Conservation (phyloP, 2,113 vertebrate species). For the Fukomys damarensis region DNA sequence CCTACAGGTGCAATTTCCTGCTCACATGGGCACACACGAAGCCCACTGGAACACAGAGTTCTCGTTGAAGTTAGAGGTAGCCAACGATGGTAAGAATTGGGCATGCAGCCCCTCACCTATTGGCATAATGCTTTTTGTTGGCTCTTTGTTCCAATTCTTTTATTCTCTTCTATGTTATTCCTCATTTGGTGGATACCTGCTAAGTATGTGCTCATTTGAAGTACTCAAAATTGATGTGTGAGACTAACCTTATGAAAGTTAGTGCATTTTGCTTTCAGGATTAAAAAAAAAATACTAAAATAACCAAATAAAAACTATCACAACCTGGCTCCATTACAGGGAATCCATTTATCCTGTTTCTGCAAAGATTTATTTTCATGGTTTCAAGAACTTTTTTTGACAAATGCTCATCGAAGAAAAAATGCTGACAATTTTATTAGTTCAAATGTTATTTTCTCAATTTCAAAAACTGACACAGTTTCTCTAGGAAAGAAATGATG, state of each 20-base stretch:
- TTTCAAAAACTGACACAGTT: constrained; percentile 52
- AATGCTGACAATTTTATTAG: constrained; percentile 62
- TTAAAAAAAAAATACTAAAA: background rate
- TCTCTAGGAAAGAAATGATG: constrained; percentile 62
- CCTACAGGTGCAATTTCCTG: background rate
- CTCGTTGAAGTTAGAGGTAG: background rate
- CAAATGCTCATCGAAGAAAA: constrained; percentile 68
- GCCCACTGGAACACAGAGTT: background rate
- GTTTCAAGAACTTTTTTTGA: constrained; percentile 60
- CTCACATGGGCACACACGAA: background rate
- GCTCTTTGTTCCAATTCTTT: constrained; percentile 42
- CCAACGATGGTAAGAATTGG: background rate
- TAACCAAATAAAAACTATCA: constrained; percentile 4
- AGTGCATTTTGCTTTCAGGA: background rate
- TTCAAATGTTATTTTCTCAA: constrained; percentile 62
- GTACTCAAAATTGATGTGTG: background rate
- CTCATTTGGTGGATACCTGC: background rate
- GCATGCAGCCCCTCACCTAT: background rate
- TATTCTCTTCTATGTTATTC: background rate
- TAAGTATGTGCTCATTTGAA: constrained; percentile 37
- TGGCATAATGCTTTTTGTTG: background rate
- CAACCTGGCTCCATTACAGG: background rate
- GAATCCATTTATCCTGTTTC: background rate
- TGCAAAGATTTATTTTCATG: constrained; percentile 56
- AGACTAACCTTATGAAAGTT: constrained; percentile 26